A percentile compares a stretch with the other conserved stretches of the same genome.
Evolutionary conservation across 2,888 invertebrate genomes (phyloP).

Genomic region (Oxystoma pomonae): DNA sequence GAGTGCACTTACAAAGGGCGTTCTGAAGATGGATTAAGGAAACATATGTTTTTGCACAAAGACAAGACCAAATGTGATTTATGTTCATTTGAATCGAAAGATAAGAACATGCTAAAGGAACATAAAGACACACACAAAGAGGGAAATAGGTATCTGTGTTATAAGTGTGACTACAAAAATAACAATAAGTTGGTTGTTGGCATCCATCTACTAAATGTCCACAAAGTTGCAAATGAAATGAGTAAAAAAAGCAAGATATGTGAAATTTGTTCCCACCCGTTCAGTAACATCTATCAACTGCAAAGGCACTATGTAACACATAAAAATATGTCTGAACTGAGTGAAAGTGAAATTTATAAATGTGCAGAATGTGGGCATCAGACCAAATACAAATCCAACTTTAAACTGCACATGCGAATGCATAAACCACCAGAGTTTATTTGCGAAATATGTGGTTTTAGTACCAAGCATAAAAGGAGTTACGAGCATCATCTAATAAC

Average conservation of each 20-base stretch:
- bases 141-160: not conserved
- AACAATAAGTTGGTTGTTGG: not conserved
- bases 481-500: not conserved
- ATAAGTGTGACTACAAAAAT: not conserved
- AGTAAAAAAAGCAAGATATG: not conserved
- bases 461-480: not conserved
- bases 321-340: not conserved
- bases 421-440: not conserved
- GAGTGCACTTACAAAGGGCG: not conserved
- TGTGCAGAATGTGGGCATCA: not conserved
- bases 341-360: not conserved
- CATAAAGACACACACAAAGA: not conserved
- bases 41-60: not conserved
- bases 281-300: not conserved
- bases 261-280: not conserved
- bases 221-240: not conserved
- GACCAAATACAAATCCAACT: not conserved
- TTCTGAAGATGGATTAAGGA: not conserved
- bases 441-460: not conserved
- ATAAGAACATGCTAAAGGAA: not conserved
- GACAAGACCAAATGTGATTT: not conserved
- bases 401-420: not conserved
- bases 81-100: not conserved
- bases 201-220: not conserved
- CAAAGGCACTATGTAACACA: not conserved